phyloP scores from a whole-genome alignment of 2,888 invertebrate species.

The Entomobrya multifasciata region DNA sequence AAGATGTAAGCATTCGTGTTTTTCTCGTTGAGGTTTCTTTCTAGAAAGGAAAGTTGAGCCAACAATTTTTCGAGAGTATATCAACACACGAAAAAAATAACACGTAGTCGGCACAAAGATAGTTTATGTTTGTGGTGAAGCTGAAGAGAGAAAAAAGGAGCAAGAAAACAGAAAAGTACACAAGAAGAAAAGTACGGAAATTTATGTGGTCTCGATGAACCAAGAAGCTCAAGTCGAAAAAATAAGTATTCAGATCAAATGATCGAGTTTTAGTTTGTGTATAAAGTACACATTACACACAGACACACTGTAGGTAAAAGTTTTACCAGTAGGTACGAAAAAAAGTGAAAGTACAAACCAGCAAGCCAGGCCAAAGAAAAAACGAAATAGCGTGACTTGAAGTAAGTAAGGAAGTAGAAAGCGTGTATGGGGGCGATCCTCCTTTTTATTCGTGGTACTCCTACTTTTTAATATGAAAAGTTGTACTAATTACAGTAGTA shows the following conservation, averaged over 20 bases:
- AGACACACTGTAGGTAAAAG: no score
- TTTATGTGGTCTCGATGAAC: background rate
- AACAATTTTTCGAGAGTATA: no score
- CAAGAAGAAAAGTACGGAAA: constrained; percentile 6
- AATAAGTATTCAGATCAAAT: background rate
- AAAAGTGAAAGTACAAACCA: constrained; percentile 13
- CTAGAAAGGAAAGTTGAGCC: background rate
- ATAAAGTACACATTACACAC: no score
- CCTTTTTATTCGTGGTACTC: constrained; percentile 22
- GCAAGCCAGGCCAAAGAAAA: constrained; percentile 5
- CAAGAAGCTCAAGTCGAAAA: background rate
- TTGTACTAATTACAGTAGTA: constrained; percentile 4
- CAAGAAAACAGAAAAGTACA: background rate
- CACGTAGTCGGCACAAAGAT: background rate
- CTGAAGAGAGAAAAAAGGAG: background rate
- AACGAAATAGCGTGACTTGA: constrained; percentile 14
- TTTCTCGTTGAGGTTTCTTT: constrained; percentile 4
- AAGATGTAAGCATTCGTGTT: constrained; percentile 35
- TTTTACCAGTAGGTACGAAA: background rate
- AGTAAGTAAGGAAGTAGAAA: background rate
- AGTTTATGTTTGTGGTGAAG: no score
- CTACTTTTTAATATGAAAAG: constrained; percentile 33
- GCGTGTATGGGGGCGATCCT: background rate
- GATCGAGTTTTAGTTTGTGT: background rate
- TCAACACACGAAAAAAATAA: no score